Conservation (phyloP, 1,140 invertebrate genomes). For the Trichoplusia ni region DNA sequence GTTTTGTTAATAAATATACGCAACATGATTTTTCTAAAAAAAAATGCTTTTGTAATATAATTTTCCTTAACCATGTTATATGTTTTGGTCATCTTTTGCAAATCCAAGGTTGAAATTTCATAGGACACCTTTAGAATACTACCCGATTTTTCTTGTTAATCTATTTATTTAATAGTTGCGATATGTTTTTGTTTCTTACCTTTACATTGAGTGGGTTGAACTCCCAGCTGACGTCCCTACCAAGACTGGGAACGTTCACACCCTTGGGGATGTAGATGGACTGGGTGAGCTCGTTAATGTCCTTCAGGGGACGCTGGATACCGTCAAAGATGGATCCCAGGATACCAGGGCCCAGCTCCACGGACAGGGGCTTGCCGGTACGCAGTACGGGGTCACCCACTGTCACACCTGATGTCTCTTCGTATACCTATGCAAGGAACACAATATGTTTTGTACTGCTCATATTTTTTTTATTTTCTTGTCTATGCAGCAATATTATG, state of each 20-base stretch:
- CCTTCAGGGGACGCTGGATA: conserved; percentile 98
- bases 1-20: background rate
- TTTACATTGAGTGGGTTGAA: conserved; percentile 93
- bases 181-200: no score
- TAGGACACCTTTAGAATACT: no score
- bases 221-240: conserved; percentile 94
- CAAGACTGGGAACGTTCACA: conserved; percentile 95
- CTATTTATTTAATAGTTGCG: background rate
- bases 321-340: conserved; percentile 99
- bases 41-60: no score
- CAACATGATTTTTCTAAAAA: no score
- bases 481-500: no score
- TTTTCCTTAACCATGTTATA: no score
- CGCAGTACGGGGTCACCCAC: conserved; percentile 99
- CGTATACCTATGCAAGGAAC: conserved; percentile 89
- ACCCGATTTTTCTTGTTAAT: background rate
- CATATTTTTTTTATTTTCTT: no score
- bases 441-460: no score
- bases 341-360: conserved; percentile 99
- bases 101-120: no score
- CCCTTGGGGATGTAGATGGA: conserved; percentile 99
- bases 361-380: conserved; percentile 98
- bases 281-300: conserved; percentile 95
- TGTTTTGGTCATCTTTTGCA: no score
- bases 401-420: conserved; percentile 99